Evolutionary conservation across 2,888 invertebrate species (phyloP).

Genomic region (Dione juno): DNA sequence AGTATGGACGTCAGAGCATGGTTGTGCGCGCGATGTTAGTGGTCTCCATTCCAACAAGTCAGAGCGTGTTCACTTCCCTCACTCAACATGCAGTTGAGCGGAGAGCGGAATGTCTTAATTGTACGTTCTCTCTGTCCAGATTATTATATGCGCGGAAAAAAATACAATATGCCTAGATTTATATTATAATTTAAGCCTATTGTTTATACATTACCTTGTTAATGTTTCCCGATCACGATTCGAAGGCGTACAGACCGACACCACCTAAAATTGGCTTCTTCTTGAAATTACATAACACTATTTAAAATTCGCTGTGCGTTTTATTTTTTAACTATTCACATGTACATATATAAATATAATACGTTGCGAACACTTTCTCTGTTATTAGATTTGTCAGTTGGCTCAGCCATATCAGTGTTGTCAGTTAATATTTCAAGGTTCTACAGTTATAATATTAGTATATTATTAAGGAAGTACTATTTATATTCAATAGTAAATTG

Average conservation of each 20-base stretch:
- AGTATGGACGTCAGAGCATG: neutral
- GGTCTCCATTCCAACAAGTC: neutral
- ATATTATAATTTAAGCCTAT: slow-evolving; percentile 43
- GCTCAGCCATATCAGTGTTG: neutral
- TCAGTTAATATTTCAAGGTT: neutral
- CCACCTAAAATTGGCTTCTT: slow-evolving; percentile 47
- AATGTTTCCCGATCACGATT: slow-evolving; percentile 49
- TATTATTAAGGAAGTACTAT: too few relatives aligned
- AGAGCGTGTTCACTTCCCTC: neutral
- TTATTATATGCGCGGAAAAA: neutral
- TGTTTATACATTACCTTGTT: slow-evolving; percentile 58
- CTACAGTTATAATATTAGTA: too few relatives aligned
- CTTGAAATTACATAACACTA: slow-evolving; percentile 25
- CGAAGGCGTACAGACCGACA: slow-evolving; percentile 42
- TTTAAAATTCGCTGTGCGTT: slow-evolving; percentile 46
- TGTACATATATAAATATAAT: neutral
- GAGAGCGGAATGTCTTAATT: neutral
- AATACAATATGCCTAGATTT: slow-evolving; percentile 22
- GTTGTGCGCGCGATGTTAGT: neutral
- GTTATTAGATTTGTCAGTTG: slow-evolving; percentile 5
- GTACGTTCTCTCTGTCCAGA: neutral
- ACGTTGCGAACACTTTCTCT: neutral
- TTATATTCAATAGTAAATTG: too few relatives aligned
- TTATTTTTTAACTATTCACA: neutral
- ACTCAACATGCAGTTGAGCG: neutral